Evolutionary conservation across 2,888 invertebrate species (phyloP), one percentile per base, ranked within the genome.

Genomic region (Lasioglossum zephyrum): DNA sequence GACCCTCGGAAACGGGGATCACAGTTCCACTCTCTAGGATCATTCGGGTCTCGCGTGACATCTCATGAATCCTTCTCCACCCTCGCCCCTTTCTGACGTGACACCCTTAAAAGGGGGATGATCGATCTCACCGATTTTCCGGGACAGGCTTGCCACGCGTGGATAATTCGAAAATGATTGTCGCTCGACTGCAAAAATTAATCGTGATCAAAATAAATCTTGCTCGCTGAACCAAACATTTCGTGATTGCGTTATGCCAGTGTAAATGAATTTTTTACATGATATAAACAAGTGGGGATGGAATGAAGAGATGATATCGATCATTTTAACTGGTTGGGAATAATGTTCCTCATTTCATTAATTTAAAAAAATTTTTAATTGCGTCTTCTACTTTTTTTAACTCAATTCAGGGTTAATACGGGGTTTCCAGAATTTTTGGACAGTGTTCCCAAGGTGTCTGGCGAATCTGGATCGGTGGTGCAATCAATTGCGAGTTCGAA

Each of bases 81-180:
- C 79, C 69, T 73, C 47, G 60, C 53, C 53, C 72, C 11, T 41
- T 18, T 73, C 31, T 53, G 78, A 84, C 73, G 78, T 74, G 73
- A 60, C 13, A 75, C 79, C 82, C 82, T 82, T 79, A 80, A 84
- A 85, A 70, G 76, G 78, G 63, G 77, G 77, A 90, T 91, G 91
- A 90, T 91, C 85, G 87, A 90, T 91, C 76, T 91, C 76, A 86
- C 73, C 84, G 89, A 84, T 49, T 49, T 84, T 84, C 81, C 36
- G 63, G 18, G 18, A 73, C 63, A 49, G 4, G 70, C 22, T 44
- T 53, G 39, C 60, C 75, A 75, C 73, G 83, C 82, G 70, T 75
- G 76, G 82, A 86, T 89, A 86, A 86, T 86, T 84, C 79, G 82
- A 77, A 79, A 82, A 86, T 89, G 84, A 85, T 91, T 82, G 83